Evolutionary conservation across 2,113 vertebrate species (phyloP).

Genomic region (Coptodon bakossiorum): DNA sequence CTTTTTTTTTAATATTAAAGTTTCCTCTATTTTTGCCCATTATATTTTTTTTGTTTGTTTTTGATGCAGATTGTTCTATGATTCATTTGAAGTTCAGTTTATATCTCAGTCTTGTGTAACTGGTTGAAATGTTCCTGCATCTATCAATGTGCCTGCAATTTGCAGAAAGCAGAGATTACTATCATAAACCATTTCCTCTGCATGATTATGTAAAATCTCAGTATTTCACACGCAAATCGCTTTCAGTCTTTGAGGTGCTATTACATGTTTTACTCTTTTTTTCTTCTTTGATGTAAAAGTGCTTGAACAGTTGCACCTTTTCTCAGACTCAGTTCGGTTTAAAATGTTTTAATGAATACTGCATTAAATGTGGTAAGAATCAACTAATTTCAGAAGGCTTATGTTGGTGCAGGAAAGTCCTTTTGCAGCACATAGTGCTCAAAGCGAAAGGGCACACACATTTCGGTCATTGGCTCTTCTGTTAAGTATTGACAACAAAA

Average conservation of each 20-base stretch:
- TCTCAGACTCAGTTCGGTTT: accelerated
- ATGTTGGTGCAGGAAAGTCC: not conserved
- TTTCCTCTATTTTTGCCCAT: not conserved
- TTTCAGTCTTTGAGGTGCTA: not conserved
- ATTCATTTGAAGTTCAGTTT: not conserved
- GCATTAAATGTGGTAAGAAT: not conserved
- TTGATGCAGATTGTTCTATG: not conserved
- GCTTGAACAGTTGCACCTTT: not conserved
- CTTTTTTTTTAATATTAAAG: not conserved
- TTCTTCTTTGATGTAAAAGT: not conserved
- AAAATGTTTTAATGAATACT: not conserved
- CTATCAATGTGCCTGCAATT: not conserved
- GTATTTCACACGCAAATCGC: not conserved
- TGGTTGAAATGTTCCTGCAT: not conserved
- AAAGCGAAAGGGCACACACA: accelerated
- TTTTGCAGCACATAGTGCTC: not conserved
- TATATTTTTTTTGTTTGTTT: not conserved
- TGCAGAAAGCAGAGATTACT: not conserved
- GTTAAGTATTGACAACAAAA: not conserved
- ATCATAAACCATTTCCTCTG: not conserved
- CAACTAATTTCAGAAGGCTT: not conserved
- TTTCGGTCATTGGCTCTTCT: not conserved
- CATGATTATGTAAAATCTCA: not conserved
- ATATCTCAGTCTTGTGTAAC: not conserved
- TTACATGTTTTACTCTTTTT: not conserved